A percentile compares a stretch with the other conserved stretches of the same genome.
Conservation (phyloP, 2,888 invertebrate genomes). For the Hololepta plana region DNA sequence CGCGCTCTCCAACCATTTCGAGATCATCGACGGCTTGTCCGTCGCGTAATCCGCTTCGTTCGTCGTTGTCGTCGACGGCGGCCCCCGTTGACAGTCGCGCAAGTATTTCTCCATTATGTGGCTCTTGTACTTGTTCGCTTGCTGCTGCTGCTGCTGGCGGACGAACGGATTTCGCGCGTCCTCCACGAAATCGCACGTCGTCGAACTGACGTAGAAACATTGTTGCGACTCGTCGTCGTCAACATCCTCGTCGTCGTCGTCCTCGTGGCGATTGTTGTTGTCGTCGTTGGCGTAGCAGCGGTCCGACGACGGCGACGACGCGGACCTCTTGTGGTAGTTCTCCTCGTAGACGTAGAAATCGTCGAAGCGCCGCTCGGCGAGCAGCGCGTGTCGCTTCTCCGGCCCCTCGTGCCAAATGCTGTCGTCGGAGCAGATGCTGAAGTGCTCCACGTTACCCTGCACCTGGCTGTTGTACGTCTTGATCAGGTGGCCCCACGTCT, state of each 20-base stretch:
- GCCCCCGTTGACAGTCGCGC: conserved; percentile 24
- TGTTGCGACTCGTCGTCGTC: conserved; percentile 14
- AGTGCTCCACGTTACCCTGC: conserved; percentile 61
- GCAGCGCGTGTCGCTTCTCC: no score
- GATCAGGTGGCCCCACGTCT: conserved; percentile 57
- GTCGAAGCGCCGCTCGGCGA: no score
- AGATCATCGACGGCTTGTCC: conserved; percentile 37
- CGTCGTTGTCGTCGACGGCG: conserved; percentile 9
- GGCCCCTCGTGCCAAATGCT: conserved; percentile 62
- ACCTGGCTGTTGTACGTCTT: conserved; percentile 55
- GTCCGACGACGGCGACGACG: conserved; percentile 2
- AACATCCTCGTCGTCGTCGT: conserved; percentile 13
- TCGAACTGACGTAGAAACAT: conserved; percentile 26
- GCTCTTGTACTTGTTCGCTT: conserved; percentile 33
- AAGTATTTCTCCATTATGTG: conserved; percentile 42
- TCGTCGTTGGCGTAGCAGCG: conserved; percentile 12
- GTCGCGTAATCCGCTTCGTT: conserved; percentile 12
- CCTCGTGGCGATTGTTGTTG: conserved; percentile 11
- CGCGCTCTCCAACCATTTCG: conserved; percentile 61
- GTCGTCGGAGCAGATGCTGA: conserved; percentile 60
- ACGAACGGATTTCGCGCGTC: conserved; percentile 18
- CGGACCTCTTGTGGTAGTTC: conserved; percentile 31
- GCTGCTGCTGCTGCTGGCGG: conserved; percentile 12
- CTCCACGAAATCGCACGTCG: conserved; percentile 22
- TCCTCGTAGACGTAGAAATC: conserved; percentile 6